Base-by-base conservation (phyloP, 2,888 invertebrate genomes). In the Colletes collaris region DNA sequence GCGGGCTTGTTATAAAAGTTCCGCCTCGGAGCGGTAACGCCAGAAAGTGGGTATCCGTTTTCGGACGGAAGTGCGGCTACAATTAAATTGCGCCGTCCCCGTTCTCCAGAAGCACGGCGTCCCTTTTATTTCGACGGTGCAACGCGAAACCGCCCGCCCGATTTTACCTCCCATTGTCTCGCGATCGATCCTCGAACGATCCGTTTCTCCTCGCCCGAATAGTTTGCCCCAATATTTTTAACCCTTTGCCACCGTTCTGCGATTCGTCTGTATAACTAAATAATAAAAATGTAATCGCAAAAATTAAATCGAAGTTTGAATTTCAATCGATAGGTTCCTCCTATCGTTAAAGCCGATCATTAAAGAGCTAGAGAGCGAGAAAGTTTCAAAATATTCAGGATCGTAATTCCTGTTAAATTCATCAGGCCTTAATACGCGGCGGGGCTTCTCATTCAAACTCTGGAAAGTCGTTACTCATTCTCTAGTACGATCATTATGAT, bases 11-110 rank as follows among this genome's bases (percentile, higher is more conserved):
- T 85, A 85, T 71, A 85, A 81, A 86, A 86, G 84, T 86, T 86
- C 71, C 63, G 64, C 63, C 76, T 66, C 67, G 74, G 60, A 63
- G 5, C 68, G 76, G 64, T 80, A 82, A 86, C 84, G 76, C 73
- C 70, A 73, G 76, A 80, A 83, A 85, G 76, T 84, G 83, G 80
- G 77, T 87, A 82, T 82, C 76, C 82, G 75, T 84, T 86, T 85
- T 83, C 81, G 79, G 70, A 35, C 69, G 70, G 76, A 69, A 81
- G 67, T 65, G 50, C 69, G 64, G 74, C 77, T 79, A 71, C 85
- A 81, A 85, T 83, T 85, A 85, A 81, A 85, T 85, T 85, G 76
- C 72, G 49, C 67, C 56, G 60, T 52, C 71, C 66, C 44, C 67
- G 70, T 78, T 63, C 73, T 19, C 55, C 60, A 16, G 37, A 11